Evolutionary conservation across 2,797 vertebrate species (phyloP).

Genomic region (Ctenopoma kingsleyae): DNA sequence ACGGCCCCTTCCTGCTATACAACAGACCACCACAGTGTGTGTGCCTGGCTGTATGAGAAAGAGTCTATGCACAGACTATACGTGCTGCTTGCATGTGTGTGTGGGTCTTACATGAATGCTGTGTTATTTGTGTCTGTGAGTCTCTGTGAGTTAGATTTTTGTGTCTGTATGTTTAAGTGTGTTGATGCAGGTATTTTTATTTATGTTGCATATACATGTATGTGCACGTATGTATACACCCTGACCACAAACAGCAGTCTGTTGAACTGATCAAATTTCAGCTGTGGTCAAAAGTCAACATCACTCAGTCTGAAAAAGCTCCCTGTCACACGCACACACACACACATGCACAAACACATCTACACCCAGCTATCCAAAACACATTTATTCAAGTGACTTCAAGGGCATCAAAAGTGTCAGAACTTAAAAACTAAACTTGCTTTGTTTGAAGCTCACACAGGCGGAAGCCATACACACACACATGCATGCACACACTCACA

Average conservation of each 20-base stretch:
- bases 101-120: neutral
- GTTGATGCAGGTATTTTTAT: neutral
- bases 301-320: neutral
- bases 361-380: conserved; percentile 25
- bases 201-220: neutral
- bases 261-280: conserved; percentile 65
- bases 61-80: conserved; percentile 1
- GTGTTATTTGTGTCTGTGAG: neutral
- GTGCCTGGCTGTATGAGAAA: conserved; percentile 18
- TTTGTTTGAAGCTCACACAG: conserved; percentile 49
- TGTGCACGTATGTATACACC: conserved; percentile 42
- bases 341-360: conserved; percentile 10
- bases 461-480: conserved; percentile 20
- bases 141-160: neutral
- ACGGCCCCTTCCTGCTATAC: conserved; percentile 71
- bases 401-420: conserved; percentile 52
- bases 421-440: conserved; percentile 41
- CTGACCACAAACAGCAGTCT: conserved; percentile 45
- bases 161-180: neutral
- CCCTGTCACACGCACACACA: conserved; percentile 3
- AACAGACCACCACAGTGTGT: conserved; percentile 28
- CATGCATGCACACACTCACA: conserved; percentile 9
- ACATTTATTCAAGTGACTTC: conserved; percentile 54
- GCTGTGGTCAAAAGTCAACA: conserved; percentile 47
- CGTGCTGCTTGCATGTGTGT: neutral